Evolutionary conservation across 2,797 vertebrate genomes (phyloP), one percentile per base, ranked within the genome.

Genomic region (Arctocebus calabarensis): DNA sequence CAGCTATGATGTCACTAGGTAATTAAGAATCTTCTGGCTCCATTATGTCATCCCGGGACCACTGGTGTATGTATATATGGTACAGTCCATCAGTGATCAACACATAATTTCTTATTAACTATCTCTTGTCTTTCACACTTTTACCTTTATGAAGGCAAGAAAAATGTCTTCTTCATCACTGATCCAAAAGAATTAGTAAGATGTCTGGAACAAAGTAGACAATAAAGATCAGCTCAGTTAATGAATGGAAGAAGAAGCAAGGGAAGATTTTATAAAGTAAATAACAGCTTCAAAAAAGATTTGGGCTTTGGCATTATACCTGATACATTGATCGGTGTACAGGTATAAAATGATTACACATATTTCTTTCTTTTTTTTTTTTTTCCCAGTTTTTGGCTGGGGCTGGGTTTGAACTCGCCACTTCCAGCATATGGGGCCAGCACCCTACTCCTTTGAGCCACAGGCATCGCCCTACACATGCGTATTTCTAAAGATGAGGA

Each of bases 271-370:
- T 40, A 59, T 29, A n/a, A 87, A 52, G 22, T 29, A 14, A 82
- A 3, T 73, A 86, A 70, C 12, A 86, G n/a, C 61, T 55, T 75
- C 71, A 94, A 90, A 82, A 37, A 64, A 88, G 55, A 95, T 43
- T 87, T 84, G 29, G 43, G 85, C 77, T 94, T 71, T 84, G 81
- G 87, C 52, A 87, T 75, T 71, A 45, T n/a, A 86, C 25, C 73
- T 84, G 62, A 43, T 32, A 79, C 66, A 45, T 5, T 93, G 62
- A 78, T 84, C 45, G 59, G 77, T 43, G 10, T 45, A 64, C 7
- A 61, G 43, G 14, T 7, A 62, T 55, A 61, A 57, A 94, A 68
- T 45, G 4, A 94, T 29, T 52, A 79, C 25, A 82, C 59, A 87
- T 62, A 64, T 82, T 59, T 74, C 45, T 61, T 40, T 40, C 3